Conservation (phyloP, 2,113 vertebrate species). For the Nothocercus nigrocapillus region DNA sequence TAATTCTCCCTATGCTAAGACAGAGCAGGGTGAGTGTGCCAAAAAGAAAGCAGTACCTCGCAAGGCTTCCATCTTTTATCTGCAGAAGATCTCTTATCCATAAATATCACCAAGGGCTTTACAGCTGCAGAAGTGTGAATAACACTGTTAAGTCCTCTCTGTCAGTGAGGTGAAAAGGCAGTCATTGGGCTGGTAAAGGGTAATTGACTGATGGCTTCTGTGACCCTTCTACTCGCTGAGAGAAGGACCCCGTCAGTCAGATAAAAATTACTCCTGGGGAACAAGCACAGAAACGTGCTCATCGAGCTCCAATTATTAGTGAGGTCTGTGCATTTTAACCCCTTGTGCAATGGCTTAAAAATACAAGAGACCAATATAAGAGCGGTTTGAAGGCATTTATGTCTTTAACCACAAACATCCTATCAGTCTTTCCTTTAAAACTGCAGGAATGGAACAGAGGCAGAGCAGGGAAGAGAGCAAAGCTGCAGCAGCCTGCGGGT, state of each 20-base stretch:
- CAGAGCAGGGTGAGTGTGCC: background rate
- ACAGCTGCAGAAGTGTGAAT: conserved; percentile 44
- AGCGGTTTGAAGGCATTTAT: background rate
- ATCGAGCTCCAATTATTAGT: background rate
- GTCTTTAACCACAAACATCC: background rate
- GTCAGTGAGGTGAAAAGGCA: conserved; percentile 51
- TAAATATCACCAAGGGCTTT: conserved; percentile 43
- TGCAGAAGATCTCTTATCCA: conserved; percentile 36
- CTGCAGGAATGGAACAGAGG: background rate
- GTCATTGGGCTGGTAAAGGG: conserved; percentile 46
- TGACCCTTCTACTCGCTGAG: conserved; percentile 32
- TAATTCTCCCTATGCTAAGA: background rate
- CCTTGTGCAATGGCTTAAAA: background rate
- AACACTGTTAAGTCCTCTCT: conserved; percentile 50
- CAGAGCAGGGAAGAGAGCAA: background rate
- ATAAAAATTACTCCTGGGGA: conserved; percentile 23
- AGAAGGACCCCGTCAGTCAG: conserved; percentile 59
- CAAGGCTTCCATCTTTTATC: background rate
- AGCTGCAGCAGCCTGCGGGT: background rate
- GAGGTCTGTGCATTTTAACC: conserved; percentile 31
- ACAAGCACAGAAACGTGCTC: background rate
- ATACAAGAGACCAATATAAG: background rate
- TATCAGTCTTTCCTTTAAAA: background rate
- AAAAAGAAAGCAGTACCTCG: background rate
- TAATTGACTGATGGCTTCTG: conserved; percentile 63